A percentile compares a stretch with the other conserved stretches of the same genome.
Conservation (phyloP, 2,797 vertebrate species). For the Scomberomorus guttatus region DNA sequence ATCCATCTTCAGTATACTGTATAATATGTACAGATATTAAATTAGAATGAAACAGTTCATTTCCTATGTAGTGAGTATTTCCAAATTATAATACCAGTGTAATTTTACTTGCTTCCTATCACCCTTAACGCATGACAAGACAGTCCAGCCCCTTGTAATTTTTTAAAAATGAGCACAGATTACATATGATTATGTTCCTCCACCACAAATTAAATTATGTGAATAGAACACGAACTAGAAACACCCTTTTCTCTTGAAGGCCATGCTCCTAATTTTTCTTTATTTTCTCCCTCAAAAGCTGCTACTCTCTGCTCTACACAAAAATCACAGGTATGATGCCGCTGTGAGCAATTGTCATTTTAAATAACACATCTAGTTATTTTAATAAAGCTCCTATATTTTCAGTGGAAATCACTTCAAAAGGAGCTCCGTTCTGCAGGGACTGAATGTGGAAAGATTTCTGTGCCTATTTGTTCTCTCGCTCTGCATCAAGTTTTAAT, state of each 20-base stretch:
- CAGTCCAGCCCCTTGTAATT: slow-evolving; percentile 34
- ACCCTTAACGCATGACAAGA: slow-evolving; percentile 20
- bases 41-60: slow-evolving; percentile 13
- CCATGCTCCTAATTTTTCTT: slow-evolving; percentile 1
- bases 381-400: neutral
- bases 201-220: slow-evolving; percentile 51
- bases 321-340: neutral
- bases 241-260: slow-evolving; percentile 20
- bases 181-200: slow-evolving; percentile 46
- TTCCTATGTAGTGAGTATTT: slow-evolving; percentile 14
- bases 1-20: neutral
- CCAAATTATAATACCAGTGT: slow-evolving; percentile 25
- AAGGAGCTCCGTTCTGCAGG: neutral
- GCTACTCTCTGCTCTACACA: neutral
- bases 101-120: slow-evolving; percentile 36
- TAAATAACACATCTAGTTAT: neutral
- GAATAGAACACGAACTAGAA: slow-evolving; percentile 31
- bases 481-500: slow-evolving; percentile 9
- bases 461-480: neutral
- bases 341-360: slow-evolving; percentile 8
- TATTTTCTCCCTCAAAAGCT: slow-evolving; percentile 13
- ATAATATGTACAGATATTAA: neutral
- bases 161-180: slow-evolving; percentile 50
- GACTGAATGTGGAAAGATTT: neutral
- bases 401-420: neutral